phyloP scores from a whole-genome alignment of 2,888 invertebrate species.

The Eupithecia vulgata region DNA sequence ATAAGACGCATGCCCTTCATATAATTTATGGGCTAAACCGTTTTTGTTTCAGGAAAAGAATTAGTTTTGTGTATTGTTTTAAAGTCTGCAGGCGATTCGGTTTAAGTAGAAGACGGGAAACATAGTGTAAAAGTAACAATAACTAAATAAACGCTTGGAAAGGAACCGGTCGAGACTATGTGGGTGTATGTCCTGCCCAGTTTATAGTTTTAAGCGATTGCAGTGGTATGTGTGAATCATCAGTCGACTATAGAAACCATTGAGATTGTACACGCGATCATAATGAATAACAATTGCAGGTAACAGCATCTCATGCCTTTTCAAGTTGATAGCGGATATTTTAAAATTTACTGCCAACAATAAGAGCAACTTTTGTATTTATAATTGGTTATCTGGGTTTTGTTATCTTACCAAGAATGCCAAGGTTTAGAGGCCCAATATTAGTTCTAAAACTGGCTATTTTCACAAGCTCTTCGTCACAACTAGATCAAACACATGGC shows the following conservation, averaged over 20 bases:
- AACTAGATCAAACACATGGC: slow-evolving; percentile 1
- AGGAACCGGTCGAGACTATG: slow-evolving; percentile 22
- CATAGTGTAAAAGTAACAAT: neutral
- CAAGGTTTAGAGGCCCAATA: slow-evolving; percentile 11
- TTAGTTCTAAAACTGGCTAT: neutral
- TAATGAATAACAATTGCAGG: slow-evolving; percentile 18
- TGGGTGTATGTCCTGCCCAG: slow-evolving; percentile 20
- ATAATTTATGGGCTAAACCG: neutral
- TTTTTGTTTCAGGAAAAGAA: neutral
- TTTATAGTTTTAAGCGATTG: slow-evolving; percentile 20
- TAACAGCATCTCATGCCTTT: slow-evolving; percentile 11
- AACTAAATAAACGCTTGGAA: slow-evolving; percentile 9
- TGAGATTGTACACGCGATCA: slow-evolving; percentile 21
- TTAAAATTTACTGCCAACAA: neutral
- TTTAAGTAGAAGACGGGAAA: neutral
- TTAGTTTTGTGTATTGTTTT: slow-evolving; percentile 5
- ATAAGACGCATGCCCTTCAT: neutral
- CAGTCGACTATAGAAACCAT: slow-evolving; percentile 16
- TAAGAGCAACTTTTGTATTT: neutral
- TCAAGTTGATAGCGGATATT: neutral
- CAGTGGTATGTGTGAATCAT: slow-evolving; percentile 23
- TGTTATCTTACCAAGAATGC: neutral
- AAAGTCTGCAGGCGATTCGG: neutral
- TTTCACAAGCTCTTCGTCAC: neutral
- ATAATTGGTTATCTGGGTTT: neutral